phyloP scores from a whole-genome alignment of 2,888 invertebrate genomes.

The Aspidiotus rigidus region DNA sequence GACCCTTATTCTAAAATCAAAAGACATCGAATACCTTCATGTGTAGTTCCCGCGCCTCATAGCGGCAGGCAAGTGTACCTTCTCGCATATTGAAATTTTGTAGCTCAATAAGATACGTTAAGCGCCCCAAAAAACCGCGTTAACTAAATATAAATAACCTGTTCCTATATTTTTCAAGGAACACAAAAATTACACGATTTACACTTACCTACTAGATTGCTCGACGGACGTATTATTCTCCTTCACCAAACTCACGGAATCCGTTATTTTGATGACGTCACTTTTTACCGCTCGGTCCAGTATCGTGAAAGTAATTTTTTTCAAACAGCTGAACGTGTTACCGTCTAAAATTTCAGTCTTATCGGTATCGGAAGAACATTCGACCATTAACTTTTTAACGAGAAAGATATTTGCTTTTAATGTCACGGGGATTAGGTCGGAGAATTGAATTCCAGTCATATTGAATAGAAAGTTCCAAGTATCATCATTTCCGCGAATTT shows the following conservation, averaged over 20 bases:
- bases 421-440: slow-evolving; percentile 11
- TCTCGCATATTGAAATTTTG: no score
- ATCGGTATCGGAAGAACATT: slow-evolving; percentile 13
- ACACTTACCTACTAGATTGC: not conserved
- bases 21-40: no score
- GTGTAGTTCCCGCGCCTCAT: no score
- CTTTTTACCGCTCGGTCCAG: slow-evolving; percentile 19
- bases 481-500: not conserved
- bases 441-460: slow-evolving; percentile 1
- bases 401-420: slow-evolving; percentile 5
- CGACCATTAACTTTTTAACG: slow-evolving; percentile 8
- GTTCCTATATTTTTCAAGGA: no score
- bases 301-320: slow-evolving; percentile 17
- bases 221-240: slow-evolving; percentile 10
- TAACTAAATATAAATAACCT: no score
- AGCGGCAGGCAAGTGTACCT: no score
- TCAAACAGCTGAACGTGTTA: slow-evolving; percentile 18
- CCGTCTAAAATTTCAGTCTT: not conserved
- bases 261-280: slow-evolving; percentile 20
- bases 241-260: slow-evolving; percentile 16
- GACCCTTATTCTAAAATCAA: no score
- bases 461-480: slow-evolving; percentile 10
- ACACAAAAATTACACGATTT: no score
- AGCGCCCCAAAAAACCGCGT: no score
- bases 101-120: no score